phyloP scores from a whole-genome alignment of 37 sponge, comb jelly and placozoan species.

The Aplysina aerophoba region DNA sequence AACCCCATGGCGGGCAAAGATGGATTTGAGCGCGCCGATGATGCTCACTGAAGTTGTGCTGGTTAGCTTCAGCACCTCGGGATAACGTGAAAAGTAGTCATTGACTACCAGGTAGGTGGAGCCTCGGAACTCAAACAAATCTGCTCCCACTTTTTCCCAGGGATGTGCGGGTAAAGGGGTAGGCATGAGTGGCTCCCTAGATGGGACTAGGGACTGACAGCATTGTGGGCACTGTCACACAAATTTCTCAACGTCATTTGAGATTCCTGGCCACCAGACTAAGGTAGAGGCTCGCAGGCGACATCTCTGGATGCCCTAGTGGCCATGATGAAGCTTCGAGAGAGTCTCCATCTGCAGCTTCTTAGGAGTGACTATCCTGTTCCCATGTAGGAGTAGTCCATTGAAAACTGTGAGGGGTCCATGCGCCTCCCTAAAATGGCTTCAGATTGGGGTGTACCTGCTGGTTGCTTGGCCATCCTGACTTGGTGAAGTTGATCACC shows the following conservation, averaged over 20 bases:
- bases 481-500: too few relatives aligned
- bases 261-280: constrained; percentile 3
- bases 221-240: constrained; percentile 6
- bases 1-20: background rate
- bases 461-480: too few relatives aligned
- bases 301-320: constrained; percentile 16
- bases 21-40: background rate
- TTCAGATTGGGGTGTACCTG: too few relatives aligned
- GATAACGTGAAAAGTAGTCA: background rate
- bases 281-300: background rate
- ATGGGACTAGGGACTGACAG: background rate
- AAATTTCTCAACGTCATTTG: background rate
- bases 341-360: background rate
- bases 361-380: constrained; percentile 21
- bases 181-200: background rate
- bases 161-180: background rate
- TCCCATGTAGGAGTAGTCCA: constrained; percentile 22
- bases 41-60: background rate
- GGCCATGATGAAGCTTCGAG: background rate
- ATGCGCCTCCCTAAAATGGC: too few relatives aligned
- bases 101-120: background rate
- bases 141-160: constrained; percentile 8
- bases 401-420: background rate
- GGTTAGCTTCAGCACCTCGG: background rate
- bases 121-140: background rate